Evolutionary conservation across 2,113 vertebrate species (phyloP).

Genomic region (Ciconia boyciana): DNA sequence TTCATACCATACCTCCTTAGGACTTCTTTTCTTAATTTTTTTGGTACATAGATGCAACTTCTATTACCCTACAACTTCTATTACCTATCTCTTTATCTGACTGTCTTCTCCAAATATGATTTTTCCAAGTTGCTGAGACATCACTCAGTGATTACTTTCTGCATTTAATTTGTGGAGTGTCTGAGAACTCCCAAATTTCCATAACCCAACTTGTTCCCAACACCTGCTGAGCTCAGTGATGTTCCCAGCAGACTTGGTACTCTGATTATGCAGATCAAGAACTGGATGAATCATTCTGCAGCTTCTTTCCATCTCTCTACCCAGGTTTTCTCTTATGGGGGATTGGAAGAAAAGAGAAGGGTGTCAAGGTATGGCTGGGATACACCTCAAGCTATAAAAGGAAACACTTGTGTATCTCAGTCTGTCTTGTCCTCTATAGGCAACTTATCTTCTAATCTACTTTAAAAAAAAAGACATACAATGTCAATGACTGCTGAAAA

Average conservation of each 20-base stretch:
- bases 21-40: not conserved
- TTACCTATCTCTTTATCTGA: not conserved
- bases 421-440: not conserved
- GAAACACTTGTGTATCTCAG: not conserved
- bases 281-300: not conserved
- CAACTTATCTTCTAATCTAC: not conserved
- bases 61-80: not conserved
- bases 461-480: not conserved
- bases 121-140: not conserved
- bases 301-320: not conserved
- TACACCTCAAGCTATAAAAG: not conserved
- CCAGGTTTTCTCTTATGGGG: not conserved
- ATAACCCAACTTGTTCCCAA: not conserved
- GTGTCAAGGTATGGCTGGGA: not conserved
- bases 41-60: not conserved
- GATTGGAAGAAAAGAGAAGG: not conserved
- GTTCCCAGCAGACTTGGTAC: not conserved
- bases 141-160: not conserved
- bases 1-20: fast-evolving
- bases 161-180: not conserved
- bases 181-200: not conserved
- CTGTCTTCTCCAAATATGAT: not conserved
- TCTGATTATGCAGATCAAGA: not conserved
- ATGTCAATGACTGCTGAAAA: not conserved
- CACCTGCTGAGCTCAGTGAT: not conserved